Percentiles rank a stretch among this genome's conserved stretches.
Conservation (phyloP, 2,797 vertebrate genomes). For the Premnoplex brunnescens region DNA sequence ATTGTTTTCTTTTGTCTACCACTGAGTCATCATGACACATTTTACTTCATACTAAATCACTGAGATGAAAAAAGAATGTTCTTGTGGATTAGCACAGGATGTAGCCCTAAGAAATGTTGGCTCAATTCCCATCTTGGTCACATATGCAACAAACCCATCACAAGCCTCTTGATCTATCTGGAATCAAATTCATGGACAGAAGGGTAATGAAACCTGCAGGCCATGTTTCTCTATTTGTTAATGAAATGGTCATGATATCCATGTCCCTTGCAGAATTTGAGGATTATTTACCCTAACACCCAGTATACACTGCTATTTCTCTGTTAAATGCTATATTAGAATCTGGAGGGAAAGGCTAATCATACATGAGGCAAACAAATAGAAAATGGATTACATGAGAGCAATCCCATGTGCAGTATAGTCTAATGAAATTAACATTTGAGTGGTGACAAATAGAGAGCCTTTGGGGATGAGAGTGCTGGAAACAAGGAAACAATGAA, state of each 20-base stretch:
- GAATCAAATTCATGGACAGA: background rate
- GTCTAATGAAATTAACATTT: conserved; percentile 48
- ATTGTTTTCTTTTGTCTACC: background rate
- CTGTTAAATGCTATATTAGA: background rate
- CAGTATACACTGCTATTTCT: background rate
- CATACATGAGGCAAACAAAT: background rate
- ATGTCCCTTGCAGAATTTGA: background rate
- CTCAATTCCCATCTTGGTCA: background rate
- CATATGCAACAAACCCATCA: background rate
- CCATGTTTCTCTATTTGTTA: background rate
- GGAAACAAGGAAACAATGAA: background rate
- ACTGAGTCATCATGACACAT: background rate
- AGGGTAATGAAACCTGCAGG: background rate
- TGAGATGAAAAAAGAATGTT: background rate
- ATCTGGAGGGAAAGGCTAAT: background rate
- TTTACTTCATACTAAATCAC: background rate
- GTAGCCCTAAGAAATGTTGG: background rate
- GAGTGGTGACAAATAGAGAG: conserved; percentile 2
- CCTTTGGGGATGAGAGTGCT: background rate
- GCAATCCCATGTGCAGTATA: background rate
- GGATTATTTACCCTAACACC: background rate
- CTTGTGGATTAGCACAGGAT: background rate
- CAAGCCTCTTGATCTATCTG: background rate
- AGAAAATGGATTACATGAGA: background rate
- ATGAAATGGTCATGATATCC: background rate